Conservation (phyloP, 2,113 vertebrate genomes). For the Cinclus cinclus region DNA sequence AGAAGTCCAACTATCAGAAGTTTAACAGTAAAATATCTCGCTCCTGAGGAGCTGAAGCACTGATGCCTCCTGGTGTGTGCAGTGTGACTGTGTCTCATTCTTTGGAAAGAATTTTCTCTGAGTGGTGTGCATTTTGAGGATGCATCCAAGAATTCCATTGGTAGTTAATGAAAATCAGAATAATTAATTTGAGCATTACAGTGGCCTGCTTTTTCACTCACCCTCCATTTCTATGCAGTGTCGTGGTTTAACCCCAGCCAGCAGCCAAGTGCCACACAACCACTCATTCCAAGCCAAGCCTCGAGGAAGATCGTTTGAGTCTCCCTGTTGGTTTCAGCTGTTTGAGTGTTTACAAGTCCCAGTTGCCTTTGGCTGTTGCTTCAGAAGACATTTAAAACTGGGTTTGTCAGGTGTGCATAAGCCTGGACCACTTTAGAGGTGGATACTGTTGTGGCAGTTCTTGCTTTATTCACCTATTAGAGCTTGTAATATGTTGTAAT, state of each 20-base stretch:
- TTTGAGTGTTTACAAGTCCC: neutral
- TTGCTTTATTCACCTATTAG: neutral
- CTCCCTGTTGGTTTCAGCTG: conserved; percentile 20
- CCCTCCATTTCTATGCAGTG: neutral
- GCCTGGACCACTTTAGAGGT: neutral
- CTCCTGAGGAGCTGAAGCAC: neutral
- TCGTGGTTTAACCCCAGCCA: neutral
- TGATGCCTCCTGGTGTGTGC: neutral
- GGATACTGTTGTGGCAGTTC: neutral
- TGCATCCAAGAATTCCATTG: neutral
- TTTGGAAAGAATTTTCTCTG: neutral
- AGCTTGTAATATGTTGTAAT: neutral
- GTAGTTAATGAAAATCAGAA: neutral
- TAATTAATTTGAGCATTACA: neutral
- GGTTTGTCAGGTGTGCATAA: neutral
- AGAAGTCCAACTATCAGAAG: neutral
- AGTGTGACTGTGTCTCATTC: neutral
- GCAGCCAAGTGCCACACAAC: neutral
- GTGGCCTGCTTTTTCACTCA: neutral
- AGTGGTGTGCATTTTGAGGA: neutral
- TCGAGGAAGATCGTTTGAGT: neutral
- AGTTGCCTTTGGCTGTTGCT: neutral
- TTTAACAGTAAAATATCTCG: neutral
- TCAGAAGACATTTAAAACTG: neutral
- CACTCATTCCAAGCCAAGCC: neutral